These are phyloP conservation scores for Triplophysa bombifrons DNA, from an alignment of 2,797 vertebrate species.

Conservation along the genomic window DNA sequence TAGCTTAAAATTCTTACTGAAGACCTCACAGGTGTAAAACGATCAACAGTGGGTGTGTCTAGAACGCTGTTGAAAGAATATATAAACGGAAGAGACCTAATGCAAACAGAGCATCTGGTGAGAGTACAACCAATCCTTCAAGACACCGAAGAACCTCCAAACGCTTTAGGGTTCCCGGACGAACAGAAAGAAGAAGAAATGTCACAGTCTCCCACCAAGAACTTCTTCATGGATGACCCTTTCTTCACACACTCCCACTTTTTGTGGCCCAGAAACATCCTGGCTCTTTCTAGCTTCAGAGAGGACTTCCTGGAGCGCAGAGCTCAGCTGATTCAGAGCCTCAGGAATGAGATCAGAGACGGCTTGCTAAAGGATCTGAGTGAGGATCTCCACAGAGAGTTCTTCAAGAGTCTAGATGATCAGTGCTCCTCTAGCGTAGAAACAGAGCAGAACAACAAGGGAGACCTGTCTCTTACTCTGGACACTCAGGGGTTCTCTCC, in stretches of 20 bases:
- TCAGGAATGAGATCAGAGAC: constrained; percentile 65
- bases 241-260: constrained; percentile 68
- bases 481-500: constrained; percentile 73
- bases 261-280: constrained; percentile 62
- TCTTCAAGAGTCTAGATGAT: constrained; percentile 41
- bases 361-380: constrained; percentile 54
- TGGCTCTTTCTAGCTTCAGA: constrained; percentile 62
- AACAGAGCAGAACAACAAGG: constrained; percentile 52
- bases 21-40: constrained; percentile 73
- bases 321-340: constrained; percentile 63
- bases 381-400: constrained; percentile 38
- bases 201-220: constrained; percentile 66
- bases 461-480: constrained; percentile 65
- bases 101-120: constrained; percentile 17
- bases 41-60: constrained; percentile 39
- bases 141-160: not conserved
- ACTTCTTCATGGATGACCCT: constrained; percentile 67
- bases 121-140: constrained; percentile 10
- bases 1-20: constrained; percentile 16
- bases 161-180: not conserved
- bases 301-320: constrained; percentile 69
- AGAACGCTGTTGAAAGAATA: constrained; percentile 47
- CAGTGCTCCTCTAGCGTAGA: constrained; percentile 26
- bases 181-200: constrained; percentile 36
- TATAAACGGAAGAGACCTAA: constrained; percentile 57